These are phyloP conservation scores for Stictocephala bisonia DNA, from an alignment of 2,888 invertebrate genomes.

Conservation along the genomic window DNA sequence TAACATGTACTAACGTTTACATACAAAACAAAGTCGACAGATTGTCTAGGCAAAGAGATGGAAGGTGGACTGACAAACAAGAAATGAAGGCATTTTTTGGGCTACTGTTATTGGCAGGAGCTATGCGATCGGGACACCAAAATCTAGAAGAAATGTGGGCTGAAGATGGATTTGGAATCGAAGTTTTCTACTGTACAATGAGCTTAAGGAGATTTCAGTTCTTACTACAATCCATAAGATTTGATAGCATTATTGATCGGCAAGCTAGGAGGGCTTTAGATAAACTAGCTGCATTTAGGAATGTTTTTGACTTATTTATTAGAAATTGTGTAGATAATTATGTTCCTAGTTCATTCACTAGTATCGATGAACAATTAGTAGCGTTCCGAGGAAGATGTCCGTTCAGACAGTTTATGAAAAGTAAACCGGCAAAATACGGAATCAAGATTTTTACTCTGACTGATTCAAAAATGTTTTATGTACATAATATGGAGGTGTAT, in stretches of 20 bases:
- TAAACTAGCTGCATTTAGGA: conserved; percentile 24
- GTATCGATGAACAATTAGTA: no score
- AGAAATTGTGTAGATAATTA: conserved; percentile 1
- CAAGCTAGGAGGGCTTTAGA: conserved; percentile 1
- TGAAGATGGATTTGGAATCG: conserved; percentile 21
- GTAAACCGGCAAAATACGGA: conserved; percentile 43
- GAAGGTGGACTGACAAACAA: conserved; percentile 8
- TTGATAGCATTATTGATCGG: conserved; percentile 14
- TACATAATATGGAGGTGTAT: conserved; percentile 36
- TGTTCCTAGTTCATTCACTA: no score
- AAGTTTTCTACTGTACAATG: conserved; percentile 27
- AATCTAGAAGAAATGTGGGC: conserved; percentile 30
- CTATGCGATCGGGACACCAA: conserved; percentile 21
- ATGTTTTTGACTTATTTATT: conserved; percentile 2
- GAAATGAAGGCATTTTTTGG: conserved; percentile 38
- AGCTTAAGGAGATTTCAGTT: conserved; percentile 13
- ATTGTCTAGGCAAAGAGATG: conserved; percentile 13
- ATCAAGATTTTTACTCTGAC: conserved; percentile 32
- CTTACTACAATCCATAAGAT: conserved; percentile 9
- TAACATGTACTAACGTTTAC: conserved; percentile 27
- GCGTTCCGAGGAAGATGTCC: background rate
- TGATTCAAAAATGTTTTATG: conserved; percentile 34
- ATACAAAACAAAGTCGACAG: background rate
- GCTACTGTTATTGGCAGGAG: conserved; percentile 17
- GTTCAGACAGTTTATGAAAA: conserved; percentile 34